Evolutionary conservation across 2,113 vertebrate species (phyloP).

Genomic region (Capricornis sumatraensis): DNA sequence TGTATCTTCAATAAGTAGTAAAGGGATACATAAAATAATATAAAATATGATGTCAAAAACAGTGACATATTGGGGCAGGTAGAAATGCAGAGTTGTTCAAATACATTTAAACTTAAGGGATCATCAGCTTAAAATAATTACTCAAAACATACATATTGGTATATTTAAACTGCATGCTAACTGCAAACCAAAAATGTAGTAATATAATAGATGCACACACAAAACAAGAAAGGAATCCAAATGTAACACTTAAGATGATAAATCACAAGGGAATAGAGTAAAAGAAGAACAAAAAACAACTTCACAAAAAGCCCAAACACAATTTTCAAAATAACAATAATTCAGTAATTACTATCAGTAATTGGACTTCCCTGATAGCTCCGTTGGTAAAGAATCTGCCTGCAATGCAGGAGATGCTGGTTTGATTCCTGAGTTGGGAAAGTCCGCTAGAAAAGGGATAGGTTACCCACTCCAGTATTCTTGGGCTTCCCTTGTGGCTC

Average conservation of each 20-base stretch:
- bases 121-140: not conserved
- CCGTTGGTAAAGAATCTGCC: not conserved
- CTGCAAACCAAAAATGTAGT: not conserved
- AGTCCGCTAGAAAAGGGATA: not conserved
- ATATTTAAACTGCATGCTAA: not conserved
- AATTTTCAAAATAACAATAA: not conserved
- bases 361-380: not conserved
- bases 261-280: not conserved
- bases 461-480: not conserved
- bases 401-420: not conserved
- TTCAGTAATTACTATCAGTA: not conserved
- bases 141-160: not conserved
- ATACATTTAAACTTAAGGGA: not conserved
- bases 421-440: not conserved
- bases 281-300: not conserved
- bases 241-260: not conserved
- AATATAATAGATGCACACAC: not conserved
- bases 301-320: not conserved
- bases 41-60: not conserved
- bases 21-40: not conserved
- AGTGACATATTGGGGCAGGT: not conserved
- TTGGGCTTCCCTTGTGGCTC: not conserved
- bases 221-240: not conserved
- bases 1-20: not conserved
- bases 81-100: not conserved